Evolutionary conservation across 2,797 vertebrate genomes (phyloP), one percentile per base, ranked within the genome.

Genomic region (Phataginus tetradactyla): DNA sequence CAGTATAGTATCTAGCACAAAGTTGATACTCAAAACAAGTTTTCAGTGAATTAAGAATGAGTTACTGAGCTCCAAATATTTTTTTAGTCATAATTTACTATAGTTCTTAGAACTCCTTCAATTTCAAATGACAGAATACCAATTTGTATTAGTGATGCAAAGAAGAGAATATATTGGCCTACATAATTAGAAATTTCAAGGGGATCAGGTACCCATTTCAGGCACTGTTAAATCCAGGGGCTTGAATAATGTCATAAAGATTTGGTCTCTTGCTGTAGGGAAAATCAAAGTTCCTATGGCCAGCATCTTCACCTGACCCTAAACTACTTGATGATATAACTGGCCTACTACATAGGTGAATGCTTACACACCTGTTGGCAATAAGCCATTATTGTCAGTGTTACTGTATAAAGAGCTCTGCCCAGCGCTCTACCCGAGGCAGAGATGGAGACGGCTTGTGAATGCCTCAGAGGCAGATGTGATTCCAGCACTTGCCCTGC

Each of bases 31-130:
- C 49, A 75, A 3, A 72, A 66, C 7, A 87, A 71, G 4, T 68
- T 87, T 86, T 95, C 12, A 4, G 29, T 83, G 18, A 86, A 42
- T 86, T 78, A 93, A 64, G 87, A 94, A 51, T 68, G 9, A 95
- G 72, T 88, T 91, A 81, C 7, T 77, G 86, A 64, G 29, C 17
- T 15, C n/a, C n/a, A 55, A 83, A 66, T 88, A 77, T 64, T 64
- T 81, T 86, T 93, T 79, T 61, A 72, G 29, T 32, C 5, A 55
- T 49, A 83, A 78, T 57, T 72, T 49, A 78, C 66, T 78, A 1
- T 86, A 74, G 90, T 80, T 37, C 59, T 86, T 89, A 78, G 34
- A 9, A 89, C 57, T 93, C 21, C 17, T 94, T 95, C 13, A 81
- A 15, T 96, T 61, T 78, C 91, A 83, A 90, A 68, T 71, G 88